Base-by-base conservation (phyloP, 53 echinoderm and acorn worm genomes). In the Astropecten irregularis region DNA sequence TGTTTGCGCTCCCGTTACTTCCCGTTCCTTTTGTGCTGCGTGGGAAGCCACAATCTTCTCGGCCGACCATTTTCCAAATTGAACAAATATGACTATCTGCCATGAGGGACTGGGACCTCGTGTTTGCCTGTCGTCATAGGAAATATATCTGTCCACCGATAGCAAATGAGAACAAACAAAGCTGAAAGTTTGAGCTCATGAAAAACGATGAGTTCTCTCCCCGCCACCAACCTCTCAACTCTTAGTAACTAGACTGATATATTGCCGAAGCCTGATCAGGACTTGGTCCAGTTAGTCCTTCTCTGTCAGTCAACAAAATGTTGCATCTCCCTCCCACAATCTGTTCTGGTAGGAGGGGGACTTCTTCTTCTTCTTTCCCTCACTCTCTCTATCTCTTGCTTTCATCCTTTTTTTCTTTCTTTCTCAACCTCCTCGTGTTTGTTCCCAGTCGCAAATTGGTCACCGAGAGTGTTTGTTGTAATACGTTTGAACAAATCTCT, bases 161-260 rank as follows among this genome's bases (percentile, higher is more conserved):
- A 39, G 29, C 55, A 74, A 74, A 74, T 74, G 74, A 74, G 56
- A 74, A 74, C 58, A 74, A 74, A 74, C 74, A 74, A 27, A 9
- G 5, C 74, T 71, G 37, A 39, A 57, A 57, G 56, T 54, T 74
- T 54, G 21, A 56, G 38, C 64, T 36, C 37, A 33, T 31, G 26
- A 33, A 1, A 73, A 73, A 55, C 16, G 22, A 54, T 5, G 54
- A 34, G 21, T 20, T 42, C 42, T 11, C 42, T 11, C n/a, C n/a
- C n/a, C n/a, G n/a, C n/a, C n/a, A n/a, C n/a, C n/a, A n/a, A n/a
- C n/a, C n/a, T n/a, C n/a, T n/a, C n/a, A n/a, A n/a, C n/a, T n/a
- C n/a, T n/a, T 11, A 42, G 21, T 21, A 67, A 49, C 51, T 54
- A 23, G 54, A 54, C 25, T 73, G 38, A 14, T 38, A 57, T 55